Evolutionary conservation across 1,140 invertebrate species (phyloP), one percentile per base, ranked within the genome.

Genomic region (Macrobrachium rosenbergii): DNA sequence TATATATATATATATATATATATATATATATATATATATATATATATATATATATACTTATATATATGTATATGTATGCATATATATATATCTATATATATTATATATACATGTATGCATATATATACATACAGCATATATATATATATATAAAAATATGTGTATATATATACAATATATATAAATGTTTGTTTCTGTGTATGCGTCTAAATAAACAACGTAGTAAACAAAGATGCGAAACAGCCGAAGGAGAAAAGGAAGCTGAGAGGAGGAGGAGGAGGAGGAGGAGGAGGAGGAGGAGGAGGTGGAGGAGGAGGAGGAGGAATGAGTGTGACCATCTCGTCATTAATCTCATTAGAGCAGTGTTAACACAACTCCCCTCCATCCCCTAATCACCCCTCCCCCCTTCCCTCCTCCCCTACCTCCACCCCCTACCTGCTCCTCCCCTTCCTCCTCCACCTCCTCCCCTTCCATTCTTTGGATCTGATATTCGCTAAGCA

Each of bases 291-390:
- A n/a, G n/a, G n/a, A n/a, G n/a, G n/a, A n/a, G n/a, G n/a, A n/a
- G n/a, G n/a, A n/a, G n/a, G n/a, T n/a, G n/a, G n/a, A n/a, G n/a
- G 21, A 37, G 63, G 1, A 21, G 23, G 58, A 23, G 62, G 63
- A 23, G 37, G 37, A 23, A 81, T 21, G 23, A 67, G 63, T 81
- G 79, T 67, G 62, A 81, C 59, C 10, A 45, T 69, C 63, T 45
- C 63, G 64, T 43, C 64, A 78, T 63, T 85, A 78, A 85, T 85
- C 83, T 78, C 62, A 67, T 85, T 85, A 78, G n/a, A 17, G 21
- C 60, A 37, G 3, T 21, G 11, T 63, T 85, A 78, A 85, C 83
- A 69, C 80, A 43, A 14, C n/a, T 28, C 8, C 58, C 14, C 77
- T 21, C 52, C 69, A n/a, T 0, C 63, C 62, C 80, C 5, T 45